Percentiles rank a stretch among this genome's conserved stretches.
Conservation (phyloP, 2,888 invertebrate species). For the Platycheirus rosarum region DNA sequence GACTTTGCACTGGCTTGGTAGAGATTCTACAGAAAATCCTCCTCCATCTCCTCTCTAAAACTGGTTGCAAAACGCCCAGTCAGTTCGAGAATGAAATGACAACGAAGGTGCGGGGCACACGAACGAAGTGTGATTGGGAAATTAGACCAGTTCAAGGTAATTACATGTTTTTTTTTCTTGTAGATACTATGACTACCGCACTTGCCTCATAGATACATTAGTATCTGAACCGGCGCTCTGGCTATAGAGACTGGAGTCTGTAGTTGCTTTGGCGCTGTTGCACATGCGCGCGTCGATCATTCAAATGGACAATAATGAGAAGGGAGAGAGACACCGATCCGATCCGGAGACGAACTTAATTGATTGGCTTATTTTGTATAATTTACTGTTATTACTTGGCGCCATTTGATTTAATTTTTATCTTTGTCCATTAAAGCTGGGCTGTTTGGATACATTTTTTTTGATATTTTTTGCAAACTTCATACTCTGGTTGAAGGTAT, state of each 20-base stretch:
- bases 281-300: conserved; percentile 43
- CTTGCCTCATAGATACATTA: conserved; percentile 3
- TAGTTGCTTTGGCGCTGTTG: conserved; percentile 9
- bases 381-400: conserved; percentile 74
- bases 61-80: conserved; percentile 68
- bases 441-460: neutral
- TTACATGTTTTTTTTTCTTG: conserved; percentile 48
- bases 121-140: conserved; percentile 69
- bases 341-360: conserved; percentile 68
- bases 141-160: conserved; percentile 75
- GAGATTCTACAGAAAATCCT: conserved; percentile 47
- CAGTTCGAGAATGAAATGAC: conserved; percentile 11
- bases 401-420: conserved; percentile 71
- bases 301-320: conserved; percentile 66
- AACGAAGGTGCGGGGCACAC: conserved; percentile 3
- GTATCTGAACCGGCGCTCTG: too few species aligned
- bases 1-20: conserved; percentile 40
- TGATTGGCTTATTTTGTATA: conserved; percentile 74
- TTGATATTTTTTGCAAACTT: conserved; percentile 4
- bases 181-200: conserved; percentile 44
- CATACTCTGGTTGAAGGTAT: conserved; percentile 12
- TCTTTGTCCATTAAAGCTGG: conserved; percentile 31
- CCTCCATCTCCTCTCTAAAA: conserved; percentile 25
- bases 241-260: conserved; percentile 10
- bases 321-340: conserved; percentile 23